These are phyloP conservation scores for Lophius piscatorius DNA, from an alignment of 2,113 vertebrate species.

Conservation along the genomic window DNA sequence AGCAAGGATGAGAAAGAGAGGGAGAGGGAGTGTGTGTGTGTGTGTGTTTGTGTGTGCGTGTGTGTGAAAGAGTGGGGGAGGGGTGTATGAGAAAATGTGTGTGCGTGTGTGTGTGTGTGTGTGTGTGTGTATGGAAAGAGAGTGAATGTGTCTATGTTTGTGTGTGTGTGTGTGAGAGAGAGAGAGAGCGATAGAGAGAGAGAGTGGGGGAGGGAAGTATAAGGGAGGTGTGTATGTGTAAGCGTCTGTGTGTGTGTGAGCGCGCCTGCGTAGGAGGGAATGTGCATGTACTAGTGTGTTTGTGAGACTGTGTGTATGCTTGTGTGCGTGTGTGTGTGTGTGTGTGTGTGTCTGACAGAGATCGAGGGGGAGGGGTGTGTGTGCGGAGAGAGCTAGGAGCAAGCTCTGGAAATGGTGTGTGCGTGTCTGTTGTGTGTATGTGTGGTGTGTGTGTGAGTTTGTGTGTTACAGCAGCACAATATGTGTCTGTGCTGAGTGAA, in stretches of 20 bases:
- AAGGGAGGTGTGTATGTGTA: constrained; percentile 19
- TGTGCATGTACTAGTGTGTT: constrained; percentile 30
- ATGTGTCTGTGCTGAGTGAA: constrained; percentile 76
- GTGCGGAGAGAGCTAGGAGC: constrained; percentile 60
- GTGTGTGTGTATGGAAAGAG: constrained; percentile 34
- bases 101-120: constrained; percentile 27
- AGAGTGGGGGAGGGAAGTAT: constrained; percentile 20
- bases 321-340: constrained; percentile 29
- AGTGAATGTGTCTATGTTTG: constrained; percentile 40
- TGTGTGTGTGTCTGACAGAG: constrained; percentile 65
- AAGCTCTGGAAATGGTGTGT: constrained; percentile 70
- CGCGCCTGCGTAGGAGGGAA: constrained; percentile 2
- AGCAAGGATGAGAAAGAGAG: constrained; percentile 28
- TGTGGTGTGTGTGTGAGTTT: constrained; percentile 36
- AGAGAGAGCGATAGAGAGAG: constrained; percentile 20
- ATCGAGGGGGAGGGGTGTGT: constrained; percentile 71
- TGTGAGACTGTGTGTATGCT: constrained; percentile 24
- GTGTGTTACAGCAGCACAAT: constrained; percentile 71
- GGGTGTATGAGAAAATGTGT: constrained; percentile 28
- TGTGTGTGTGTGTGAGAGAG: constrained; percentile 27
- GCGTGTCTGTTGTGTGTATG: constrained; percentile 34
- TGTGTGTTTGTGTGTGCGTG: constrained; percentile 36
- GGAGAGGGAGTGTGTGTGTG: constrained; percentile 33
- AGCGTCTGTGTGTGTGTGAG: constrained; percentile 23
- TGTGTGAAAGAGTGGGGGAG: constrained; percentile 32